Evolutionary conservation across 2,797 vertebrate species (phyloP).

Genomic region (Rhabdophis nuchalis): DNA sequence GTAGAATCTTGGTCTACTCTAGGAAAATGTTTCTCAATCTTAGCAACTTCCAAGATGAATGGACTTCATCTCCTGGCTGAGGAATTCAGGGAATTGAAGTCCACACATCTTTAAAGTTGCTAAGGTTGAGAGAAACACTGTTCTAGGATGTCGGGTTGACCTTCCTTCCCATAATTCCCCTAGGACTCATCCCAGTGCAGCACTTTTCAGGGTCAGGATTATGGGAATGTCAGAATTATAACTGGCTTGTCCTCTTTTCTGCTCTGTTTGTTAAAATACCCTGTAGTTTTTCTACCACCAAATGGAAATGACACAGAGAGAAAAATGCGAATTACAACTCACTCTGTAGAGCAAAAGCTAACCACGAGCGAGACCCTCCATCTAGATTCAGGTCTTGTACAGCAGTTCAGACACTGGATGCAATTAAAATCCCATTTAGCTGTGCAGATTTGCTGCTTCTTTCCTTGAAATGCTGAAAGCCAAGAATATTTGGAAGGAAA

Average conservation of each 20-base stretch:
- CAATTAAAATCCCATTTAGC: not conserved
- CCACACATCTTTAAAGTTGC: not conserved
- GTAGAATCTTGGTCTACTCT: not conserved
- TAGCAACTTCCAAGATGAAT: not conserved
- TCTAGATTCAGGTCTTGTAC: not conserved
- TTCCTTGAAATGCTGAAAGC: not conserved
- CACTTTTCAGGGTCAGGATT: not conserved
- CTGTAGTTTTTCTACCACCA: not conserved
- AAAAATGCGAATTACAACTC: not conserved
- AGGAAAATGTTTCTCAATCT: not conserved
- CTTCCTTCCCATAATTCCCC: not conserved
- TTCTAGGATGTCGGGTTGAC: not conserved
- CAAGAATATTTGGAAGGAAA: not conserved
- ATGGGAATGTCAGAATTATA: not conserved
- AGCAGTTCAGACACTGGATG: slow-evolving; percentile 1
- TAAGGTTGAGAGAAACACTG: too few species aligned
- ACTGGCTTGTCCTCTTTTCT: not conserved
- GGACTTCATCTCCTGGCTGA: not conserved
- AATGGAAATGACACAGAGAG: not conserved
- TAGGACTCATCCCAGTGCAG: not conserved
- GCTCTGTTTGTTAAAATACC: not conserved
- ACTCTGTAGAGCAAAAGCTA: not conserved
- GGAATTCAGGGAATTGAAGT: not conserved
- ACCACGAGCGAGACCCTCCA: not conserved
- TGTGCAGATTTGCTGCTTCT: not conserved